Conservation (phyloP, 2,113 vertebrate genomes). For the Cheilinus undulatus region DNA sequence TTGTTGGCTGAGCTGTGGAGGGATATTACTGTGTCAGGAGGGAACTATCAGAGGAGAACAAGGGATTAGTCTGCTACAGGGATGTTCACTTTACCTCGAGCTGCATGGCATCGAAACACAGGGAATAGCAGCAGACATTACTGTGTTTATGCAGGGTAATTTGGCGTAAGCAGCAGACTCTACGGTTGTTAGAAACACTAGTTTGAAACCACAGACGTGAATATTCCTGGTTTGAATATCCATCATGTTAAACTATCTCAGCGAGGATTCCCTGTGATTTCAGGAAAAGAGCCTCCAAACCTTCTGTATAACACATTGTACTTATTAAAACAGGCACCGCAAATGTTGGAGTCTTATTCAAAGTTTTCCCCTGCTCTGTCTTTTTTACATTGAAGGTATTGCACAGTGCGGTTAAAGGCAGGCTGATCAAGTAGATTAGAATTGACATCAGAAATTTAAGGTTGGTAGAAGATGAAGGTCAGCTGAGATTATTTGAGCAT, state of each 20-base stretch:
- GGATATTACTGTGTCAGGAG: conserved; percentile 78
- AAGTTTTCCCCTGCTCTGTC: conserved; percentile 9
- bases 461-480: conserved; percentile 65
- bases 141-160: conserved; percentile 51
- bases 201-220: conserved; percentile 27
- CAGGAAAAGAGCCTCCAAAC: conserved; percentile 17
- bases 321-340: background rate
- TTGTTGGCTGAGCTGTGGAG: conserved; percentile 82
- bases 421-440: conserved; percentile 57
- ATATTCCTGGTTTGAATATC: conserved; percentile 27
- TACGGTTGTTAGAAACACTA: conserved; percentile 25
- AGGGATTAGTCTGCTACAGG: conserved; percentile 73
- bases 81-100: conserved; percentile 76
- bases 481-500: conserved; percentile 68
- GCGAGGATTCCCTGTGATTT: conserved; percentile 18
- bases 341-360: conserved; percentile 3
- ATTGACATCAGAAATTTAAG: conserved; percentile 49
- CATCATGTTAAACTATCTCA: conserved; percentile 1
- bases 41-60: conserved; percentile 74
- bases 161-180: conserved; percentile 35
- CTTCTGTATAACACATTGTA: background rate
- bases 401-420: conserved; percentile 27
- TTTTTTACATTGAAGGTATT: background rate
- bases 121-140: conserved; percentile 24
- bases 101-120: conserved; percentile 60